phyloP scores from a whole-genome alignment of 2,113 vertebrate species.

The Lamprologus tigripictilis region DNA sequence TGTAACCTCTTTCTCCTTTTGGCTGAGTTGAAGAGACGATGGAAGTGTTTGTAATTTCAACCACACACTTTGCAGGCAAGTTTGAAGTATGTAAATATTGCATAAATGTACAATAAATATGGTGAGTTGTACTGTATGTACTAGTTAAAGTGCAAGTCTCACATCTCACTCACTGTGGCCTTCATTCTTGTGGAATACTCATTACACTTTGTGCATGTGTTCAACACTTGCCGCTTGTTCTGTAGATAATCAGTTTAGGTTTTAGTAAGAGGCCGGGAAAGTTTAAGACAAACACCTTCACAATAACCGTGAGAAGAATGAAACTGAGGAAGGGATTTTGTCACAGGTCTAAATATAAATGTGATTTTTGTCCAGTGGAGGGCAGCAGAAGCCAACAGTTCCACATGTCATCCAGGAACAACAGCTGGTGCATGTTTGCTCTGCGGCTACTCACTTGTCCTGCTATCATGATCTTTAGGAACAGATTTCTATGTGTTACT shows the following conservation, averaged over 20 bases:
- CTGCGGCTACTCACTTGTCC: no score
- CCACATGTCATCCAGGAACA: not conserved
- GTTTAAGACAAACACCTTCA: not conserved
- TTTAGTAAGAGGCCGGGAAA: not conserved
- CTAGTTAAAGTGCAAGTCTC: not conserved
- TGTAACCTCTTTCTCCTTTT: not conserved
- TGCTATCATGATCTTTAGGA: not conserved
- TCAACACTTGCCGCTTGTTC: not conserved
- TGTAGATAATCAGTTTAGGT: not conserved
- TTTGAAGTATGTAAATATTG: slow-evolving; percentile 54
- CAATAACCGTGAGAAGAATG: not conserved
- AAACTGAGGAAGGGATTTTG: not conserved
- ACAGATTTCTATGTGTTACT: not conserved
- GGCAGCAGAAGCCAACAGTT: not conserved
- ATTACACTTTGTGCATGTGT: not conserved
- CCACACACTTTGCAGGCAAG: not conserved
- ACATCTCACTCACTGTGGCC: slow-evolving; percentile 14
- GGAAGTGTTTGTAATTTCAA: not conserved
- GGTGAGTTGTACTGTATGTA: not conserved
- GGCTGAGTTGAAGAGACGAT: not conserved
- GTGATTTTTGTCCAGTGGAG: not conserved
- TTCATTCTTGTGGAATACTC: not conserved
- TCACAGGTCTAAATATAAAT: not conserved
- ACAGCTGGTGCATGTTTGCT: not conserved
- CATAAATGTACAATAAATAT: slow-evolving; percentile 34